Conservation (phyloP, 2,888 invertebrate genomes). For the Agrochola lota region DNA sequence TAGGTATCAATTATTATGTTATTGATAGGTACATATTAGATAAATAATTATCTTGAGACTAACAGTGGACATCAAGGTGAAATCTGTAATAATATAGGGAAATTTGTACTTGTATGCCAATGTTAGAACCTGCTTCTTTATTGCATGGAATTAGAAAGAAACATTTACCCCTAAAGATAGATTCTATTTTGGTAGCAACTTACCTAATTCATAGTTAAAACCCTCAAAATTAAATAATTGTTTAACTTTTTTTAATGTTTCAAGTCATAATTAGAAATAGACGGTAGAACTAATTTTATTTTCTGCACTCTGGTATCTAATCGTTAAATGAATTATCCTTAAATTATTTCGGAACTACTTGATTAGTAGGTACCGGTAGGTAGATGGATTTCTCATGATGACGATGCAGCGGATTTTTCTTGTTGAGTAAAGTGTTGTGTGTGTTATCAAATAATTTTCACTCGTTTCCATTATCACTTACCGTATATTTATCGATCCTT, state of each 20-base stretch:
- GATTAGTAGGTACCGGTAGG: not conserved
- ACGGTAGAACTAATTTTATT: conserved; percentile 25
- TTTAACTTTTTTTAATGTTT: not conserved
- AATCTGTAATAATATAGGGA: conserved; percentile 30
- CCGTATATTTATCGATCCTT: conserved; percentile 87
- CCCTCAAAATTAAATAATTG: not conserved
- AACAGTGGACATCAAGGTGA: conserved; percentile 55
- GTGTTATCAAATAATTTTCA: not conserved
- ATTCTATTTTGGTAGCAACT: no score
- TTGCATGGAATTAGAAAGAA: not conserved
- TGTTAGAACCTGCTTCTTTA: not conserved
- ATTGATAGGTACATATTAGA: conserved; percentile 56
- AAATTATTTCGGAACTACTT: not conserved
- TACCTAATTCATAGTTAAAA: no score
- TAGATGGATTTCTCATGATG: not conserved
- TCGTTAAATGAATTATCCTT: no score
- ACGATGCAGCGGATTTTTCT: not conserved
- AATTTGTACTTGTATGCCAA: conserved; percentile 8
- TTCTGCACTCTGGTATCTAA: not conserved
- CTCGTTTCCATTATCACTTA: conserved; percentile 68
- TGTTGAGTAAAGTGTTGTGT: not conserved
- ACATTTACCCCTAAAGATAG: no score
- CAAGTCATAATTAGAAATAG: not conserved
- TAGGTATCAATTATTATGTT: conserved; percentile 52
- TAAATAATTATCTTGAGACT: conserved; percentile 55